phyloP scores from a whole-genome alignment of 2,888 invertebrate genomes.

The Scaptomyza flava region DNA sequence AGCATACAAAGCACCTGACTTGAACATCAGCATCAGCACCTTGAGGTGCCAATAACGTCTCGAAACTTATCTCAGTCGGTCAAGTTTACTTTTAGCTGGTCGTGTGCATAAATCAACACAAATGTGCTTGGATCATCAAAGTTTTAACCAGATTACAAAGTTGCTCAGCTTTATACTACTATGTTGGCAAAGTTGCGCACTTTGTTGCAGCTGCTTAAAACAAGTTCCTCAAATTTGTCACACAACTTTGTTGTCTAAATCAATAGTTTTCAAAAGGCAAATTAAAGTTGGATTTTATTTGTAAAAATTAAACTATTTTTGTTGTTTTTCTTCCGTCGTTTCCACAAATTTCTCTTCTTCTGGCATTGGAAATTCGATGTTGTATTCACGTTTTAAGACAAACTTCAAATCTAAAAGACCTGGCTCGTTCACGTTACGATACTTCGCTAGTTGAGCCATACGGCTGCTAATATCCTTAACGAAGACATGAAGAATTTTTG shows the following conservation, averaged over 20 bases:
- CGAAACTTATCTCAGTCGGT: conserved; percentile 18
- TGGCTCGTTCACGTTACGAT: conserved; percentile 25
- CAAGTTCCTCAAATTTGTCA: background rate
- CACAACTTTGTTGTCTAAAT: background rate
- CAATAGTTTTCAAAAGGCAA: background rate
- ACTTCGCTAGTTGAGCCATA: conserved; percentile 40
- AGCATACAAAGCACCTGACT: conserved; percentile 26
- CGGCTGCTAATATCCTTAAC: conserved; percentile 43
- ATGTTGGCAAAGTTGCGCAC: background rate
- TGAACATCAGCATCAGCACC: conserved; percentile 31
- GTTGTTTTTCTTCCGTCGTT: background rate
- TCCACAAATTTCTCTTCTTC: background rate
- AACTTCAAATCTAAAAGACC: conserved; percentile 53
- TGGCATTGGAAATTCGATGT: conserved; percentile 54
- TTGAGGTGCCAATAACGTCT: conserved; percentile 41
- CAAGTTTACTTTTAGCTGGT: conserved; percentile 32
- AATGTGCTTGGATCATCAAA: conserved; percentile 39
- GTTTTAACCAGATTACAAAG: conserved; percentile 45
- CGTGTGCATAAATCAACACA: conserved; percentile 49
- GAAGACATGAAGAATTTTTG: conserved; percentile 44
- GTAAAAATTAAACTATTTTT: background rate
- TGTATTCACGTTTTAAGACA: conserved; percentile 60
- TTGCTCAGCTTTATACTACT: conserved; percentile 4
- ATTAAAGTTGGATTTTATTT: background rate
- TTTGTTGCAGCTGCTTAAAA: background rate